These are phyloP conservation scores for Actinernus sp. DNA, from an alignment of 92 coral and sea anemone species.

Conservation along the genomic window DNA sequence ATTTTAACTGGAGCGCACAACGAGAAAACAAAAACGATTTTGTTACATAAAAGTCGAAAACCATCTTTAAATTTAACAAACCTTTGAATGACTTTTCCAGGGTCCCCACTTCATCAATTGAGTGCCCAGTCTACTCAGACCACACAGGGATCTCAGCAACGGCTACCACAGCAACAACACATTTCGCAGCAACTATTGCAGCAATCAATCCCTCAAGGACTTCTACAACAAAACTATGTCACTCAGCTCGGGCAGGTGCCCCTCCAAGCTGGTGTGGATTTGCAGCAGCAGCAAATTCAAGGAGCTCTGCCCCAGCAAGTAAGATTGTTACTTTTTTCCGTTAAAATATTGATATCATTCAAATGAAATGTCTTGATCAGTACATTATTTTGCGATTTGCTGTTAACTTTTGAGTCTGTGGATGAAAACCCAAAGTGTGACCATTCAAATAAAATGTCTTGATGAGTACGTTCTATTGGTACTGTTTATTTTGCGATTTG, in stretches of 20 bases:
- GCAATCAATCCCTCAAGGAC: conserved; percentile 87
- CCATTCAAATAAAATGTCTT: too few species aligned
- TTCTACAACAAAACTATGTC: conserved; percentile 69
- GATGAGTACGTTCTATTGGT: too few species aligned
- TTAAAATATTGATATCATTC: too few species aligned
- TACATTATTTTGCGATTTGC: conserved; percentile 22
- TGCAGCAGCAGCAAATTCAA: conserved; percentile 25
- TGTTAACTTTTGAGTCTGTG: neutral
- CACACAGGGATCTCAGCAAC: conserved; percentile 34
- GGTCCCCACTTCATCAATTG: conserved; percentile 25
- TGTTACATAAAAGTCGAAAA: too few species aligned
- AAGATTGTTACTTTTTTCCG: too few species aligned
- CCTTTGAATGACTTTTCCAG: too few species aligned
- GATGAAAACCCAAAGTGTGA: too few species aligned
- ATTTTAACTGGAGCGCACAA: too few species aligned
- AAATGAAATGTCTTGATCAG: too few species aligned
- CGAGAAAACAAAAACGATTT: too few species aligned
- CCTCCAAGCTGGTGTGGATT: conserved; percentile 26
- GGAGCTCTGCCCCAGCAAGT: conserved; percentile 35
- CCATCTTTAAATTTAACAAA: too few species aligned
- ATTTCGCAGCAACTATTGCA: conserved; percentile 86
- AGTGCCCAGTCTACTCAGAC: conserved; percentile 40
- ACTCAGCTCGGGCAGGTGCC: conserved; percentile 69
- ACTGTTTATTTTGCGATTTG: too few species aligned
- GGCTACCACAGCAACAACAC: conserved; percentile 73